Evolutionary conservation across 2,888 invertebrate genomes (phyloP), one percentile per base, ranked within the genome.

Genomic region (Asteroscopus sphinx): DNA sequence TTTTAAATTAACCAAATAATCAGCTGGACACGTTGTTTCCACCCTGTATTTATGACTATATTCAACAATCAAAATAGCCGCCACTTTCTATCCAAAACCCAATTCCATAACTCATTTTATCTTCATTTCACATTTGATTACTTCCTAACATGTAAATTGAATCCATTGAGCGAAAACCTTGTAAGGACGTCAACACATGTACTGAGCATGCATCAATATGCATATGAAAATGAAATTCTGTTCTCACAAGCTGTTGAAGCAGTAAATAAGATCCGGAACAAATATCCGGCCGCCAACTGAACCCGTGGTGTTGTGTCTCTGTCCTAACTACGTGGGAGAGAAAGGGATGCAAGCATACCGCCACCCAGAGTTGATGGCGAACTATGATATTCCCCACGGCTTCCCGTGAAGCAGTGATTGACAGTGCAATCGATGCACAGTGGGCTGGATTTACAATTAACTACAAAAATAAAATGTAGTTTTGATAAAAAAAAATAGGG

Each of bases 181-280:
- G 70, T 78, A 73, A 75, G 74, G 68, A 74, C 73, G 79, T 81
- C 79, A 77, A 76, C 61, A 76, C 82, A 79, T 76, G 77, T 77
- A 77, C 78, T 76, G 77, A 79, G 66, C 68, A 76, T 79, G 77
- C 77, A 86, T 87, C 85, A 87, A 84, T 85, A 88, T 88, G 86
- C 84, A 83, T 79, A 85, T 81, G 87, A 86, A 88, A 88, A 88
- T 87, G 83, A 86, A 89, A 87, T 88, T 83, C 73, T 82, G 79
- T 79, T 81, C 83, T 72, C 77, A 76, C 81, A 83, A 82, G 81
- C 86, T 86, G 86, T 85, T 84, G 86, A 78, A 83, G 83, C 88
- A 86, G 87, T 88, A 88, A 91, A 91, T 90, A 88, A 86, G 88
- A 86, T 88, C 91, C 90, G 89, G 86, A 84, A 82, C 83, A 82